Percentiles rank a stretch among this genome's conserved stretches.
Conservation (phyloP, 1,140 invertebrate genomes). For the Drosophila burlai region DNA sequence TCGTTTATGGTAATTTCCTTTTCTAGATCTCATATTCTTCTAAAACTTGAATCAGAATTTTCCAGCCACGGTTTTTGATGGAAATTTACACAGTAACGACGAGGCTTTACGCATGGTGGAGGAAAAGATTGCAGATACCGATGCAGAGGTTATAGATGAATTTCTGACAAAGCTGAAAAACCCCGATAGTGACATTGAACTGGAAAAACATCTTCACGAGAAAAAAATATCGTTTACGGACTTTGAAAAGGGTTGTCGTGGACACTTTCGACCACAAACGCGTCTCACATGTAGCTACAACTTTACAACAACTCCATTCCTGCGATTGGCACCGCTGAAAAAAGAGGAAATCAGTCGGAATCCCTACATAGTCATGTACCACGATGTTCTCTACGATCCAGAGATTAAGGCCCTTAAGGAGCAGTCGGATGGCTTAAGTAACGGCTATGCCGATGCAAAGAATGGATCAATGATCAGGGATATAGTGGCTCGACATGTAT, state of each 20-base stretch:
- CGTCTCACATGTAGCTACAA: conserved; percentile 92
- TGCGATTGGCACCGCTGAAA: conserved; percentile 94
- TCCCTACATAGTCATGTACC: conserved; percentile 94
- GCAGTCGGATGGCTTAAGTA: conserved; percentile 93
- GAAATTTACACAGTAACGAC: background rate
- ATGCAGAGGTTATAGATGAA: background rate
- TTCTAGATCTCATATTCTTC: background rate
- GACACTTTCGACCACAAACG: conserved; percentile 87
- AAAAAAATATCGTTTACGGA: conserved; percentile 69
- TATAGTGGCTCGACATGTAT: conserved; percentile 22
- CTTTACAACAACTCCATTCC: conserved; percentile 89
- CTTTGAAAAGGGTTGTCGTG: conserved; percentile 95
- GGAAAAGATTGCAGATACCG: background rate
- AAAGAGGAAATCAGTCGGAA: conserved; percentile 94
- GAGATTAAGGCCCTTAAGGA: conserved; percentile 95
- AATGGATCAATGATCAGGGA: conserved; percentile 48
- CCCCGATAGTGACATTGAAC: background rate
- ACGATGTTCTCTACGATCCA: conserved; percentile 93
- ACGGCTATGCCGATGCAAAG: conserved; percentile 94
- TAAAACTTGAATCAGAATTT: background rate
- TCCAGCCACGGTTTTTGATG: background rate
- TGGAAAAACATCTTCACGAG: background rate
- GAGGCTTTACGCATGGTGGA: background rate
- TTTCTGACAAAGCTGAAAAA: background rate
- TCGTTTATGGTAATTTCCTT: conserved; percentile 1